Evolutionary conservation across 1,140 invertebrate genomes (phyloP).

Genomic region (Aphaenogaster ashmeadi): DNA sequence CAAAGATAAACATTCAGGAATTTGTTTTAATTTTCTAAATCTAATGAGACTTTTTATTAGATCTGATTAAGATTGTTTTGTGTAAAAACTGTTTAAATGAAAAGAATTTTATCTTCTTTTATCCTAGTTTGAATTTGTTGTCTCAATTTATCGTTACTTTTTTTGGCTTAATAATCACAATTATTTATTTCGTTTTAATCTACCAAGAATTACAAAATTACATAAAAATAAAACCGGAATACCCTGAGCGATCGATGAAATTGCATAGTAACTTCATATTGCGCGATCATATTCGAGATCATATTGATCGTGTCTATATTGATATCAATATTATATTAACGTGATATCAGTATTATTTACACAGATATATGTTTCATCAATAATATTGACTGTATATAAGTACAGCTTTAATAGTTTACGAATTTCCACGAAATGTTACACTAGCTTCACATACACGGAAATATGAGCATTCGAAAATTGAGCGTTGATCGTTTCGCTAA

Average conservation of each 20-base stretch:
- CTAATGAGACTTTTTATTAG: background rate
- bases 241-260: background rate
- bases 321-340: constrained; percentile 12
- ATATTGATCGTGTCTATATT: constrained; percentile 21
- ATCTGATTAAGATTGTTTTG: background rate
- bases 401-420: background rate
- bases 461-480: background rate
- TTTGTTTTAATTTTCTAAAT: background rate
- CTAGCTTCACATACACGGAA: background rate
- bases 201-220: background rate
- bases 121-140: background rate
- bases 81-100: background rate
- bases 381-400: constrained; percentile 7
- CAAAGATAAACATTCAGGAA: background rate
- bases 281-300: background rate
- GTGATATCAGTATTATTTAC: background rate
- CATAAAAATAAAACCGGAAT: background rate
- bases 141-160: background rate
- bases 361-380: background rate
- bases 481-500: constrained; percentile 6
- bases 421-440: background rate
- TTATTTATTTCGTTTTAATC: background rate
- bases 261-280: background rate
- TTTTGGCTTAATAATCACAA: background rate
- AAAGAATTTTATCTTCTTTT: background rate